Conservation (phyloP, 2,797 vertebrate species). For the Onychomys arenicola region DNA sequence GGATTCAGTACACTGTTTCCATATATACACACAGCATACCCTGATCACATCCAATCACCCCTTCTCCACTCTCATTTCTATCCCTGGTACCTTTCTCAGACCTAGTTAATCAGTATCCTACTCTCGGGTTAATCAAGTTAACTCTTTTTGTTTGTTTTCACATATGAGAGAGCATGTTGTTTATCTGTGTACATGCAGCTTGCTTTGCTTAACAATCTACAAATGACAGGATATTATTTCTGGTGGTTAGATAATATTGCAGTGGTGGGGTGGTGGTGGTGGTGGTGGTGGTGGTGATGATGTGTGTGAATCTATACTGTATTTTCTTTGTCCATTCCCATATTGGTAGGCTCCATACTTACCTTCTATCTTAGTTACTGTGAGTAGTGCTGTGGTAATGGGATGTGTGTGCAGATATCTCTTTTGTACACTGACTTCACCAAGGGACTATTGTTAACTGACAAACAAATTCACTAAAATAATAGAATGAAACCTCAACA, state of each 20-base stretch:
- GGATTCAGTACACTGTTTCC: too few species aligned
- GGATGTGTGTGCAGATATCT: background rate
- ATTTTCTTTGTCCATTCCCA: background rate
- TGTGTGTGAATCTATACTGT: background rate
- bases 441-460: background rate
- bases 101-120: background rate
- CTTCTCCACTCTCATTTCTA: too few species aligned
- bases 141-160: background rate
- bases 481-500: background rate
- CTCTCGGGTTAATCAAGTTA: background rate
- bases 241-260: background rate
- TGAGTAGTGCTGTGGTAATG: background rate
- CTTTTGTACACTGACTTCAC: background rate
- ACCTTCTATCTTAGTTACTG: background rate
- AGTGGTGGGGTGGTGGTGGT: too few species aligned
- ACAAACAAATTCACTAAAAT: background rate
- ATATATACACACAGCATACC: too few species aligned
- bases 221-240: background rate
- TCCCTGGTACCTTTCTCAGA: background rate
- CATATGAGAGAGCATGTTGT: background rate
- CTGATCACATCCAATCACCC: background rate
- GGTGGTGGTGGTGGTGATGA: too few species aligned
- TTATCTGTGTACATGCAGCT: background rate
- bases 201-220: background rate
- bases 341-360: background rate